Evolutionary conservation across 2,888 invertebrate species (phyloP).

Genomic region (Horisme vitalbata): DNA sequence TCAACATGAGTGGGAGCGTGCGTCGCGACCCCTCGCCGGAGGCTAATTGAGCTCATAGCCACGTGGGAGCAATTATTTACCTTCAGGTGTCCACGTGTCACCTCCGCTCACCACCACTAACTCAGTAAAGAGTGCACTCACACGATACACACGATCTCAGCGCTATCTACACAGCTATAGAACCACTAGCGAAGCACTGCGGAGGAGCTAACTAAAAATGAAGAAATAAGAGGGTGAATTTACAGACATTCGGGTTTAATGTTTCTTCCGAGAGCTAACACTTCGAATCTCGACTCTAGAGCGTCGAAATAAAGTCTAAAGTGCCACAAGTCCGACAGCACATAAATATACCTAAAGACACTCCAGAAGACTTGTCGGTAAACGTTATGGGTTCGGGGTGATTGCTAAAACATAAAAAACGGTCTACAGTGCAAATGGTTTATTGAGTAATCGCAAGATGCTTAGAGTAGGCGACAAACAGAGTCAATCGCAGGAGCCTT

Average conservation of each 20-base stretch:
- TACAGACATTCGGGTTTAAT: conserved; percentile 76
- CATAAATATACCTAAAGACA: conserved; percentile 56
- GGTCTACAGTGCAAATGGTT: conserved; percentile 38
- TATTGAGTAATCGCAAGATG: conserved; percentile 34
- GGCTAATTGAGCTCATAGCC: conserved; percentile 69
- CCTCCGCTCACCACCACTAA: conserved; percentile 26
- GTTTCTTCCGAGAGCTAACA: conserved; percentile 49
- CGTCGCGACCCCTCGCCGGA: conserved; percentile 55
- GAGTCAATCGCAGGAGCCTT: conserved; percentile 45
- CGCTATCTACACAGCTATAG: conserved; percentile 43
- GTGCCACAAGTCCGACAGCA: conserved; percentile 38
- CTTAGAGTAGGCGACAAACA: conserved; percentile 30
- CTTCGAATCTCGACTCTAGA: conserved; percentile 53
- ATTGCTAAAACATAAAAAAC: conserved; percentile 42
- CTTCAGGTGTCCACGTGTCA: conserved; percentile 70
- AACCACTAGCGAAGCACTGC: conserved; percentile 70
- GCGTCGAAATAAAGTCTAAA: conserved; percentile 48
- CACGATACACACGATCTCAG: conserved; percentile 32
- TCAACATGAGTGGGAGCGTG: conserved; percentile 58
- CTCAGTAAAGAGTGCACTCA: conserved; percentile 29
- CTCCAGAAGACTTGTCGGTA: conserved; percentile 42
- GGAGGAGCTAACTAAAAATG: conserved; percentile 76
- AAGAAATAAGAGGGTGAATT: conserved; percentile 78
- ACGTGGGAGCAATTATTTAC: conserved; percentile 81
- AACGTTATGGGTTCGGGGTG: conserved; percentile 39